Evolutionary conservation across 2,797 vertebrate genomes (phyloP), one percentile per base, ranked within the genome.

Genomic region (Sebastiscus tertius): DNA sequence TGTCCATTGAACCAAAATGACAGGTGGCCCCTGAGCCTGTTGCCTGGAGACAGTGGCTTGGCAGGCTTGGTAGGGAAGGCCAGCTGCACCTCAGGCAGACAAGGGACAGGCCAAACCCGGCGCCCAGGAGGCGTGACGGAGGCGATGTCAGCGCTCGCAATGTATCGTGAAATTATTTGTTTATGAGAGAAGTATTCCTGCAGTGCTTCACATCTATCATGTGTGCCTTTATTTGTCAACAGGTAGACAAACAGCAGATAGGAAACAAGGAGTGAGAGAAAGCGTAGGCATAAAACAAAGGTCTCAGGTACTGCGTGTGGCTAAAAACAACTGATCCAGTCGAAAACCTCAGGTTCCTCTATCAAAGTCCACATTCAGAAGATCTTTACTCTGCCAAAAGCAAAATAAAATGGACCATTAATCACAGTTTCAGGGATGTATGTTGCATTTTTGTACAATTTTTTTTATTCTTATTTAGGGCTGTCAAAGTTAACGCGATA

Each of bases 1-100:
- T 88, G 91, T 84, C 84, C 92, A 93, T 88, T 95, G 94, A 95
- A 94, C 93, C 89, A 84, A 84, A 91, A 84, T 94, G 94, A 94
- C 89, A 94, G 90, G 86, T 91, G 88, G 90, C 72, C 87, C 84
- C 83, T 67, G 80, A 84, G 89, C 71, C 73, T 78, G 89, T 90
- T 89, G 90, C 93, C 89, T 88, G 82, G 85, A 94, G 92, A 94
- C 90, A 64, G 89, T 75, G 70, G 80, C 83, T 89, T 93, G 93
- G 94, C 94, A 93, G 90, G 82, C 70, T 72, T 88, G 78, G 68
- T 79, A 81, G 88, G 79, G 68, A 82, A 86, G 90, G 84, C 86
- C 90, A 90, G 89, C 80, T 86, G 82, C 66, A 91, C 82, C 82
- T 87, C 73, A 59, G 77, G 71, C 82, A 86, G 88, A 91, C 86